These are phyloP conservation scores for Limosa lapponica DNA, from an alignment of 2,797 vertebrate genomes.

Conservation along the genomic window DNA sequence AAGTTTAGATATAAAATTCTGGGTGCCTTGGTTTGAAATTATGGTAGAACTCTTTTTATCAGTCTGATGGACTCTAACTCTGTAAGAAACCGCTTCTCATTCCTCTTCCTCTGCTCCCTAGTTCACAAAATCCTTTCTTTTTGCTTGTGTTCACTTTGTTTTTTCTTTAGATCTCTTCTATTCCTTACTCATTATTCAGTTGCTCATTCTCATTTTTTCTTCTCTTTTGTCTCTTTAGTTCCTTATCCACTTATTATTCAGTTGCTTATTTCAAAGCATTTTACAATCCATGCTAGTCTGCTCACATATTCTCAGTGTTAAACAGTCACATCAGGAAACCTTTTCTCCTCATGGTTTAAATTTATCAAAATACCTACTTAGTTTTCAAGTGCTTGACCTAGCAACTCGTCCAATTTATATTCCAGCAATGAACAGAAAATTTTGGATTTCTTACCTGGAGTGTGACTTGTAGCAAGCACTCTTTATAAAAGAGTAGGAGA, in stretches of 20 bases:
- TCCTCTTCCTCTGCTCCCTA: neutral
- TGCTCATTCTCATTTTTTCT: neutral
- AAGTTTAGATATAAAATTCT: neutral
- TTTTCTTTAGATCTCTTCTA: neutral
- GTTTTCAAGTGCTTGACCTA: neutral
- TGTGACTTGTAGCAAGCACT: neutral
- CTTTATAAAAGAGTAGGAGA: neutral
- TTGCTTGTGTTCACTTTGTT: neutral
- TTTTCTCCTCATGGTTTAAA: neutral
- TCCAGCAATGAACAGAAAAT: neutral
- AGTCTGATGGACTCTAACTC: neutral
- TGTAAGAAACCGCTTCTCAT: neutral
- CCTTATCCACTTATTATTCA: neutral
- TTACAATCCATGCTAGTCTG: neutral
- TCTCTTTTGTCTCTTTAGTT: neutral
- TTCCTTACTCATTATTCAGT: neutral
- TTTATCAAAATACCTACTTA: neutral
- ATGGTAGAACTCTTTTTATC: neutral
- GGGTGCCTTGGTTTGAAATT: neutral
- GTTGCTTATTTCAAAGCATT: conserved; percentile 5
- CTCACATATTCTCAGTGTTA: neutral
- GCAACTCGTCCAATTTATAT: neutral
- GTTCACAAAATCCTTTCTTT: neutral
- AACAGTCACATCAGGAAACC: neutral
- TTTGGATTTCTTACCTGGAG: neutral